phyloP scores from a whole-genome alignment of 2,797 vertebrate genomes.

The Mus spretus region DNA sequence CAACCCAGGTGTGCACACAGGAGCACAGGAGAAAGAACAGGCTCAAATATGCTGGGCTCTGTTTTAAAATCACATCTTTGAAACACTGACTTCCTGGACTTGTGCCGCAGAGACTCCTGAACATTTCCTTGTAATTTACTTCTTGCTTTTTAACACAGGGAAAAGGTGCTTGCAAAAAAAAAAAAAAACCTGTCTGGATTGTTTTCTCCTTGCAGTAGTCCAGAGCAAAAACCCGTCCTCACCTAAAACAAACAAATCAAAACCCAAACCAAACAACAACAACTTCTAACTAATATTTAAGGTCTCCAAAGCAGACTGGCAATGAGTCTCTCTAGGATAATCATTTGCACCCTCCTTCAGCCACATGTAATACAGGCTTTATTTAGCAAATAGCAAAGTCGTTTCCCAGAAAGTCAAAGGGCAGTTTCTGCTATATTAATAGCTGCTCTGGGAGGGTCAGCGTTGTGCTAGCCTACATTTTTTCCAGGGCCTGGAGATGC shows the following conservation, averaged over 20 bases:
- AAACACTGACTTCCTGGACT: slow-evolving; percentile 64
- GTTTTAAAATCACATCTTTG: slow-evolving; percentile 65
- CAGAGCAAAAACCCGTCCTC: slow-evolving; percentile 26
- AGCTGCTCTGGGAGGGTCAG: slow-evolving; percentile 90
- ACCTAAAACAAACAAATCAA: slow-evolving; percentile 68
- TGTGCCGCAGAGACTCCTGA: slow-evolving; percentile 63
- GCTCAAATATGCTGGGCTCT: background rate
- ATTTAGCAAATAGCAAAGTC: slow-evolving; percentile 90
- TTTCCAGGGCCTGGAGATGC: slow-evolving; percentile 91
- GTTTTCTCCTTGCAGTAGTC: slow-evolving; percentile 35
- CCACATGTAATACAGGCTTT: slow-evolving; percentile 89
- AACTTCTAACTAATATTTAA: slow-evolving; percentile 77
- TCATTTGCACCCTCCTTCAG: slow-evolving; percentile 87
- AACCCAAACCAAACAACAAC: slow-evolving; percentile 45
- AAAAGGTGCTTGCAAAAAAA: slow-evolving; percentile 65
- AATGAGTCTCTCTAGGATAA: slow-evolving; percentile 82
- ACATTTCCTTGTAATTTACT: slow-evolving; percentile 66
- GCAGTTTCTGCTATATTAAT: slow-evolving; percentile 91
- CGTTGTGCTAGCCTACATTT: slow-evolving; percentile 91
- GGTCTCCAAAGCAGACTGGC: slow-evolving; percentile 82
- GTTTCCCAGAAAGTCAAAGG: slow-evolving; percentile 90
- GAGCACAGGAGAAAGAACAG: background rate
- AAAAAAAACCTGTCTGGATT: background rate
- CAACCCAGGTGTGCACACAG: background rate
- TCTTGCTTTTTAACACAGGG: slow-evolving; percentile 60